Percentiles rank a stretch among this genome's conserved stretches.
phyloP scores from a whole-genome alignment of 2,888 invertebrate genomes.

The Andrena trimmerana region DNA sequence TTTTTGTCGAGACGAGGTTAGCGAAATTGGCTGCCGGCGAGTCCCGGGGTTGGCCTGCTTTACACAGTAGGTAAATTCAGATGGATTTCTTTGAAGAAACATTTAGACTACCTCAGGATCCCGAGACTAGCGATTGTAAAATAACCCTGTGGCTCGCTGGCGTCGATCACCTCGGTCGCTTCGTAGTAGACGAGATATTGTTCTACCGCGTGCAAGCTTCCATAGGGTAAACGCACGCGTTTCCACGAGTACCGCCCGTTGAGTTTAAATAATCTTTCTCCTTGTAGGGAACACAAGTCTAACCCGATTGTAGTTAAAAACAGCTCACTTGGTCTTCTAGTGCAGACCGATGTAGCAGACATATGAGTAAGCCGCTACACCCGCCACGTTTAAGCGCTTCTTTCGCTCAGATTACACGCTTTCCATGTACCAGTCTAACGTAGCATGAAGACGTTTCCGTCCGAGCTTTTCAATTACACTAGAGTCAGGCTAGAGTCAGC shows the following conservation, averaged over 20 bases:
- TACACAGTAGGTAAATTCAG: neutral
- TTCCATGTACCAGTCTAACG: constrained; percentile 39
- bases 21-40: neutral
- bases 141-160: constrained; percentile 9
- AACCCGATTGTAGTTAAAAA: constrained; percentile 74
- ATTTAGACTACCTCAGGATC: no score
- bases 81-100: neutral
- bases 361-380: constrained; percentile 69
- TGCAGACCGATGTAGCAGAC: constrained; percentile 72
- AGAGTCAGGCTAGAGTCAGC: neutral
- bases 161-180: constrained; percentile 8
- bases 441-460: constrained; percentile 55
- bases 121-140: neutral
- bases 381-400: constrained; percentile 59
- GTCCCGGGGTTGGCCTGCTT: neutral
- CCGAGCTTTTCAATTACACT: constrained; percentile 14
- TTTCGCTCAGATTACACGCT: constrained; percentile 53
- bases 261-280: constrained; percentile 72
- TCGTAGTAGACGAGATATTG: constrained; percentile 16
- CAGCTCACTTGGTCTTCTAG: constrained; percentile 72
- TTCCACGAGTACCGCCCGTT: constrained; percentile 17
- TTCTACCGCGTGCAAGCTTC: constrained; percentile 33
- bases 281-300: constrained; percentile 77
- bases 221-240: constrained; percentile 28
- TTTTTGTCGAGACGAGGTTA: neutral